Percentiles rank a stretch among this genome's conserved stretches.
These are phyloP conservation scores for Aproaerema taeniolella DNA, from an alignment of 2,888 invertebrate species.

Conservation along the genomic window DNA sequence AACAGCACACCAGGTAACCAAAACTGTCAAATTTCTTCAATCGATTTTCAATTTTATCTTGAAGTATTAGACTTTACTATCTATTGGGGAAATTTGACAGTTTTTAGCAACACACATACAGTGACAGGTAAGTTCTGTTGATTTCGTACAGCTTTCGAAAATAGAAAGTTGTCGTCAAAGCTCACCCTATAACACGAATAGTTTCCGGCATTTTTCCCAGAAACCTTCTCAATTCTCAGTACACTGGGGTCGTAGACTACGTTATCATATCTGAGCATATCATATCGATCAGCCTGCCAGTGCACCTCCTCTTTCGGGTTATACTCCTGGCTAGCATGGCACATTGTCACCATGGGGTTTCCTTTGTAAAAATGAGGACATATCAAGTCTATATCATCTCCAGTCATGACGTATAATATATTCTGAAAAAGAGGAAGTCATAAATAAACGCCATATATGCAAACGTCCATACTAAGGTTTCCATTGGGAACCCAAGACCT, in stretches of 20 bases:
- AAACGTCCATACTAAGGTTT: too few relatives aligned
- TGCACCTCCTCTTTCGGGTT: neutral
- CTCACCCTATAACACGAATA: slow-evolving; percentile 37
- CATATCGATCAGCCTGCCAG: slow-evolving; percentile 32
- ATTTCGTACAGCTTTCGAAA: too few relatives aligned
- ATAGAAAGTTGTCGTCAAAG: too few relatives aligned
- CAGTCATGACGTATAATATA: slow-evolving; percentile 32
- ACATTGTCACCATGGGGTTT: neutral
- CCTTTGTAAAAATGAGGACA: slow-evolving; percentile 26
- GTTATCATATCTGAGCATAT: slow-evolving; percentile 31
- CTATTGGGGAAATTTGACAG: too few relatives aligned
- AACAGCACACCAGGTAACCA: too few relatives aligned
- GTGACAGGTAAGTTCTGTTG: too few relatives aligned
- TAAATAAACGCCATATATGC: neutral
- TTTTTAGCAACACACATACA: too few relatives aligned
- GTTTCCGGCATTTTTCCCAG: slow-evolving; percentile 32
- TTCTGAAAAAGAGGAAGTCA: slow-evolving; percentile 29
- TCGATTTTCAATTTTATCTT: too few relatives aligned
- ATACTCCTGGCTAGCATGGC: neutral
- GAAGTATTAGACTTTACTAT: too few relatives aligned
- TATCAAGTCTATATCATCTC: slow-evolving; percentile 31
- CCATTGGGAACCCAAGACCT: too few relatives aligned
- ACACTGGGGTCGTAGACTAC: slow-evolving; percentile 24
- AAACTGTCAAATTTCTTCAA: too few relatives aligned
- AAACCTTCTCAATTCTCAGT: slow-evolving; percentile 27